These are phyloP conservation scores for Nephila pilipes DNA, from an alignment of 1,140 invertebrate genomes.

Conservation along the genomic window DNA sequence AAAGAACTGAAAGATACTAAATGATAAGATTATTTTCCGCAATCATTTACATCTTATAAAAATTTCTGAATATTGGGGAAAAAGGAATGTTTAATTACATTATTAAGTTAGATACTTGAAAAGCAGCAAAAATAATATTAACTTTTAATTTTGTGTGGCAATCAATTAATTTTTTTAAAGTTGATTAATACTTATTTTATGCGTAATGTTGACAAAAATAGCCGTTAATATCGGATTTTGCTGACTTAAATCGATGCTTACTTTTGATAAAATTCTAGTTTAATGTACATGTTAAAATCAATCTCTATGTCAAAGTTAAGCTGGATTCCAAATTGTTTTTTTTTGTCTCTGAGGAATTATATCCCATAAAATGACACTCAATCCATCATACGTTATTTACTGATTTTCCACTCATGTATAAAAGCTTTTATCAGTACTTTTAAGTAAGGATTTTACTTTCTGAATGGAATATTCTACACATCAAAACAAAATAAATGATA, in stretches of 20 bases:
- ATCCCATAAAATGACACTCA: too few relatives aligned
- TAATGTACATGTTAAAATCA: neutral
- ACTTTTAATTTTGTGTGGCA: neutral
- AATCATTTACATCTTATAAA: neutral
- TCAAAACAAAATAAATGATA: too few relatives aligned
- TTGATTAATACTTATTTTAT: neutral
- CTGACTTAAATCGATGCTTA: neutral
- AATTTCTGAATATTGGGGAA: neutral
- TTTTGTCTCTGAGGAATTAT: too few relatives aligned
- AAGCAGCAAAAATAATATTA: neutral
- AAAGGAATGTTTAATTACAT: neutral
- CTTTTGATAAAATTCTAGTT: neutral
- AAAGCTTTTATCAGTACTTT: too few relatives aligned
- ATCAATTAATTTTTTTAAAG: conserved; percentile 11
- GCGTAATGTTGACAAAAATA: neutral
- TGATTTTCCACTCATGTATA: too few relatives aligned
- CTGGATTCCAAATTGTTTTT: too few relatives aligned
- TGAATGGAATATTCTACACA: too few relatives aligned
- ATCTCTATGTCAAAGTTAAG: neutral
- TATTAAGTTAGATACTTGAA: neutral
- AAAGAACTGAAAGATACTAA: neutral
- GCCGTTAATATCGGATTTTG: neutral
- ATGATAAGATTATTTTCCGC: neutral
- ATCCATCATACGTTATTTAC: too few relatives aligned
- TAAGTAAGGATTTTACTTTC: too few relatives aligned